phyloP scores from a whole-genome alignment of 2,888 invertebrate species.

The Eucriotettix oculatus region DNA sequence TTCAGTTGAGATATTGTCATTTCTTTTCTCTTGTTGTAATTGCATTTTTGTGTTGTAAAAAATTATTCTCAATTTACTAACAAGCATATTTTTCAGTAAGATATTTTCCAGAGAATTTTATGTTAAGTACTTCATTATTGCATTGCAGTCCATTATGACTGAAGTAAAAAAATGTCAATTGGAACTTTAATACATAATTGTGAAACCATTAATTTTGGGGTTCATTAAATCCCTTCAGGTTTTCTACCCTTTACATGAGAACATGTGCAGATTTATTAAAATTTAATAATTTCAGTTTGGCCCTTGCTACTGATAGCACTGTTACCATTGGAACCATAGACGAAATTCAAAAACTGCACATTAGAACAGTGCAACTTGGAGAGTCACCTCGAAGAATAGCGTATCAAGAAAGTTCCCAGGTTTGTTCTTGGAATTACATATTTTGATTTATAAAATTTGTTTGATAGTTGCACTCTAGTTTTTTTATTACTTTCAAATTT shows the following conservation, averaged over 20 bases:
- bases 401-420: constrained; percentile 81
- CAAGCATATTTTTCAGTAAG: no score
- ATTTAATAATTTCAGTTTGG: constrained; percentile 69
- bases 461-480: not conserved
- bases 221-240: no score
- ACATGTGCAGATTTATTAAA: not conserved
- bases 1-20: no score
- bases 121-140: no score
- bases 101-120: no score
- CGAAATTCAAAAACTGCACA: constrained; percentile 95
- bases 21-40: no score
- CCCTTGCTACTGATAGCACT: constrained; percentile 72
- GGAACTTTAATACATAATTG: no score
- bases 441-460: not conserved
- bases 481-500: no score
- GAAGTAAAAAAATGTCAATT: no score
- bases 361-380: constrained; percentile 83
- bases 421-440: constrained; percentile 17
- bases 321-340: constrained; percentile 95
- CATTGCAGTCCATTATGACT: no score
- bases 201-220: no score
- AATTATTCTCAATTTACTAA: not conserved
- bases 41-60: not conserved
- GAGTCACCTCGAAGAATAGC: constrained; percentile 90
- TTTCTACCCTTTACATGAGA: no score